Percentiles rank a stretch among this genome's conserved stretches.
phyloP scores from a whole-genome alignment of 2,797 vertebrate genomes.

The Acanthis flammea region DNA sequence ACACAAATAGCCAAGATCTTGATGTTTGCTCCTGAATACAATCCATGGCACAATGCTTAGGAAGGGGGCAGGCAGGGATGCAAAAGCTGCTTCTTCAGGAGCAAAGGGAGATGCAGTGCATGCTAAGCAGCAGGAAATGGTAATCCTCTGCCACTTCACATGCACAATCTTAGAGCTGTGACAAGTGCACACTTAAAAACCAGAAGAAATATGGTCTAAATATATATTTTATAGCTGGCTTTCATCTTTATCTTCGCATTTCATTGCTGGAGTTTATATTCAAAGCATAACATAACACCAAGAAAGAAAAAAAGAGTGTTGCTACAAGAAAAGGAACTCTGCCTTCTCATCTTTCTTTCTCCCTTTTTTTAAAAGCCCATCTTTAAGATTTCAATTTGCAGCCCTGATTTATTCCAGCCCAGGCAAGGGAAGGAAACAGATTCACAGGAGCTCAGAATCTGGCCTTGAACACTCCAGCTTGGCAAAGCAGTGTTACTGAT shows the following conservation, averaged over 20 bases:
- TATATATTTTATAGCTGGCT: conserved; percentile 48
- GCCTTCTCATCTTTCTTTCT: conserved; percentile 7
- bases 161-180: conserved; percentile 17
- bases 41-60: background rate
- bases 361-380: background rate
- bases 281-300: conserved; percentile 1
- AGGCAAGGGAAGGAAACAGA: background rate
- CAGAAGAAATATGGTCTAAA: conserved; percentile 45
- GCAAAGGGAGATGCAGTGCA: background rate
- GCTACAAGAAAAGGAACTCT: conserved; percentile 1
- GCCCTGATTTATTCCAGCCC: conserved; percentile 3
- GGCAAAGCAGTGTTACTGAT: background rate
- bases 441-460: background rate
- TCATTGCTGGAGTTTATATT: conserved; percentile 37
- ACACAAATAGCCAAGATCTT: background rate
- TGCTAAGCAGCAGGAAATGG: conserved; percentile 37
- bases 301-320: background rate
- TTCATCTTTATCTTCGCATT: conserved; percentile 47
- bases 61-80: background rate
- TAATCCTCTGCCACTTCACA: conserved; percentile 42
- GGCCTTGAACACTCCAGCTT: background rate
- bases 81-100: background rate
- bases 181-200: conserved; percentile 27
- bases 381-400: conserved; percentile 23
- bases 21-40: background rate